Percentiles rank a stretch among this genome's conserved stretches.
Evolutionary conservation across 2,888 invertebrate species (phyloP).

Genomic region (Melanchra persicariae): DNA sequence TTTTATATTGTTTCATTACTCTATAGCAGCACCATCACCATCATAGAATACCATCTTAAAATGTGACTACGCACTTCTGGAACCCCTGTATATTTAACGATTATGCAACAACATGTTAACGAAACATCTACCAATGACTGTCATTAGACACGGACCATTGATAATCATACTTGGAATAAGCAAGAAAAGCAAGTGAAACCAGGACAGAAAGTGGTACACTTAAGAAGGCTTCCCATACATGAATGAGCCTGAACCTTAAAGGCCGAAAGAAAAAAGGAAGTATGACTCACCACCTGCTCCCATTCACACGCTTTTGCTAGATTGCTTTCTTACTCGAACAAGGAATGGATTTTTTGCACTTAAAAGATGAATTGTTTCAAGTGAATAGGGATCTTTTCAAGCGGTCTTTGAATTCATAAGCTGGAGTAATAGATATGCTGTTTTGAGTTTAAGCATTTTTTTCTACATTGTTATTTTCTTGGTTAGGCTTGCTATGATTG

Average conservation of each 20-base stretch:
- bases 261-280: conserved; percentile 55
- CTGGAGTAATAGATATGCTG: conserved; percentile 20
- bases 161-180: background rate
- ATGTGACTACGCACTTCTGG: too few species aligned
- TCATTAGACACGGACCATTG: background rate
- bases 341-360: conserved; percentile 77
- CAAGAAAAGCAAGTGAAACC: conserved; percentile 2
- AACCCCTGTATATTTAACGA: too few species aligned
- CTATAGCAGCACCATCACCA: too few species aligned
- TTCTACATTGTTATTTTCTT: too few species aligned
- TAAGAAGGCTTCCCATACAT: conserved; percentile 39
- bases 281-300: conserved; percentile 78
- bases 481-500: background rate
- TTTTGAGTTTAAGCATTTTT: background rate
- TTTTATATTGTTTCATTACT: too few species aligned
- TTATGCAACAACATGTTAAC: background rate
- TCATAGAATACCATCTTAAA: too few species aligned
- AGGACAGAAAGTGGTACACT: conserved; percentile 29
- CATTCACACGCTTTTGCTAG: conserved; percentile 82
- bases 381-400: conserved; percentile 59
- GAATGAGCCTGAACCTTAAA: conserved; percentile 53
- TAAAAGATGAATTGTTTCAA: conserved; percentile 77
- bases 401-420: conserved; percentile 50
- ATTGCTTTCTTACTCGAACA: conserved; percentile 78
- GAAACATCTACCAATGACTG: background rate